phyloP scores from a whole-genome alignment of 2,888 invertebrate species.

The Amblyjoppa fuscipennis region DNA sequence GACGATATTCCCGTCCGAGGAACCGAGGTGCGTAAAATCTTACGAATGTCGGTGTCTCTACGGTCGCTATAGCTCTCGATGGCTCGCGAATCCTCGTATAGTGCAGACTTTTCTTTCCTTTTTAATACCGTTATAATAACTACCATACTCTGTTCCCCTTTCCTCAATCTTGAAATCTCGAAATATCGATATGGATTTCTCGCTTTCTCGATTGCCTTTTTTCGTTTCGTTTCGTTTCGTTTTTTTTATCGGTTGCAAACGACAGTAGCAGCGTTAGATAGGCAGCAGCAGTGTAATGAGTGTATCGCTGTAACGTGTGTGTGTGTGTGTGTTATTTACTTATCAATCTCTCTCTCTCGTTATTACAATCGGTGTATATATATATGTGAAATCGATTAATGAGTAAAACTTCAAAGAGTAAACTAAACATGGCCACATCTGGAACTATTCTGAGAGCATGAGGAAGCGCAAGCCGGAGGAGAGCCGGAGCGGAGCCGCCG shows the following conservation, averaged over 20 bases:
- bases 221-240: background rate
- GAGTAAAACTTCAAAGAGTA: constrained; percentile 84
- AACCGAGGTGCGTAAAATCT: background rate
- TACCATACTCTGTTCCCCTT: background rate
- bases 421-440: constrained; percentile 85
- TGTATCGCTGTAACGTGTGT: constrained; percentile 18
- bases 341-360: constrained; percentile 24
- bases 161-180: background rate
- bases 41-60: background rate
- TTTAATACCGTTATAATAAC: background rate
- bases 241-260: constrained; percentile 1
- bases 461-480: constrained; percentile 73
- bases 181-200: background rate
- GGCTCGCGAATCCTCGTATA: background rate
- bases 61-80: background rate
- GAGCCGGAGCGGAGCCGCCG: constrained; percentile 65
- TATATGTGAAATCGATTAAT: constrained; percentile 73
- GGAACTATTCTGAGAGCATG: constrained; percentile 84
- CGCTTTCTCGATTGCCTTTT: constrained; percentile 1
- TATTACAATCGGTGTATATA: constrained; percentile 55
- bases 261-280: background rate
- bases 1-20: background rate
- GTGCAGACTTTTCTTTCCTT: background rate
- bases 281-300: background rate
- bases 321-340: constrained; percentile 15